Evolutionary conservation across 2,113 vertebrate genomes (phyloP), one percentile per base, ranked within the genome.

Genomic region (Monopterus albus): DNA sequence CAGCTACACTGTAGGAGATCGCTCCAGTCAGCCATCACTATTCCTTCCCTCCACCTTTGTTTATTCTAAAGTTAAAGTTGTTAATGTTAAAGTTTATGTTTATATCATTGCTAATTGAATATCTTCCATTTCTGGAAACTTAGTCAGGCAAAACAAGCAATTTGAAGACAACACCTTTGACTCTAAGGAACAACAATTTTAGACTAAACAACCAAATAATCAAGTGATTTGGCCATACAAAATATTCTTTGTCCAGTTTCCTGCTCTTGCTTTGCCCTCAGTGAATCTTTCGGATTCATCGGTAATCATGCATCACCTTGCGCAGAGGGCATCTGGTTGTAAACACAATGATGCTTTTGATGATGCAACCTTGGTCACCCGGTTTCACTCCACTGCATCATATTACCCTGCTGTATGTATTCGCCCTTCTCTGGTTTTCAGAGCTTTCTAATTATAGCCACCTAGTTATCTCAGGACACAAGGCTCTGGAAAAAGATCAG

Each of bases 361-460:
- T 40, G 47, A 50, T 43, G 11, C 40, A 11, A 12, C 38, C 39
- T 31, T 3, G 21, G 75, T 71, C 56, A 66, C 53, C 66, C 63
- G 60, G 50, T 70, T 75, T 55, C 14, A 14, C 17, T 42, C 33
- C 4, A 21, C 49, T 33, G 66, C 60, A 21, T 87, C 75, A 53
- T 46, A 42, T 84, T 84, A 65, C 75, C 0, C 33, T 2, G 52
- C 58, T 25, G 28, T 69, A 61, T 36, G 31, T 28, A 9, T 33
- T 60, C 55, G 8, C 2, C 43, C 11, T 8, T 5, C 40, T 29
- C 46, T 66, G 29, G 8, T 59, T 66, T 63, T 76, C 50, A 57
- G 33, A 68, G 13, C 29, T 20, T 67, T 83, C 84, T 88, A 79
- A 80, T 74, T 67, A 73, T 88, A 84, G 76, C 40, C 0, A 2